Conservation (phyloP, 2,113 vertebrate genomes). For the Sakesphorus luctuosus region DNA sequence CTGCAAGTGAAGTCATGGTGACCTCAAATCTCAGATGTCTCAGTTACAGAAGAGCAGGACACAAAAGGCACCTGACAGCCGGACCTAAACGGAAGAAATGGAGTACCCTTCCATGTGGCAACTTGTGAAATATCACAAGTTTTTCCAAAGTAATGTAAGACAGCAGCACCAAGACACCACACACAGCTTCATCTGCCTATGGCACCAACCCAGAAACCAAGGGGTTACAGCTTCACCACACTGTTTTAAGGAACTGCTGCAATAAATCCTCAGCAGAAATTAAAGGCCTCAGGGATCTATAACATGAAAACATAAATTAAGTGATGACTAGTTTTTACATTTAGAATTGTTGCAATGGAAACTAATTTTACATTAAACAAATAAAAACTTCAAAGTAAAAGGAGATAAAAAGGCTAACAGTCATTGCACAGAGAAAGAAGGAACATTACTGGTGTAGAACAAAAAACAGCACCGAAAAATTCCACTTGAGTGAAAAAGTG, state of each 20-base stretch:
- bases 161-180: accelerated
- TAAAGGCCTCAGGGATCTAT: background rate
- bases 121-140: background rate
- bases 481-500: background rate
- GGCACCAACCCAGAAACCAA: background rate
- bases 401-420: background rate
- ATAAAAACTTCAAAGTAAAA: background rate
- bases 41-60: background rate
- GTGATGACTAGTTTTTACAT: background rate
- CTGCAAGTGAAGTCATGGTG: background rate
- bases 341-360: background rate
- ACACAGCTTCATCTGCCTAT: background rate
- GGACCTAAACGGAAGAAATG: background rate
- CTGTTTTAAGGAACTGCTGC: background rate
- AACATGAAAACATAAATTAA: conserved; percentile 30
- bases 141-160: background rate
- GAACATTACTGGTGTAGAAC: background rate
- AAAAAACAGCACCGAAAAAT: background rate
- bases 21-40: background rate
- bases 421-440: background rate
- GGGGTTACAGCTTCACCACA: background rate
- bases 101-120: accelerated
- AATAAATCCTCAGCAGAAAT: conserved; percentile 8
- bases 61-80: background rate
- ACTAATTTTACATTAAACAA: background rate